Conservation (phyloP, 2,797 vertebrate genomes). For the Tenualosa ilisha region DNA sequence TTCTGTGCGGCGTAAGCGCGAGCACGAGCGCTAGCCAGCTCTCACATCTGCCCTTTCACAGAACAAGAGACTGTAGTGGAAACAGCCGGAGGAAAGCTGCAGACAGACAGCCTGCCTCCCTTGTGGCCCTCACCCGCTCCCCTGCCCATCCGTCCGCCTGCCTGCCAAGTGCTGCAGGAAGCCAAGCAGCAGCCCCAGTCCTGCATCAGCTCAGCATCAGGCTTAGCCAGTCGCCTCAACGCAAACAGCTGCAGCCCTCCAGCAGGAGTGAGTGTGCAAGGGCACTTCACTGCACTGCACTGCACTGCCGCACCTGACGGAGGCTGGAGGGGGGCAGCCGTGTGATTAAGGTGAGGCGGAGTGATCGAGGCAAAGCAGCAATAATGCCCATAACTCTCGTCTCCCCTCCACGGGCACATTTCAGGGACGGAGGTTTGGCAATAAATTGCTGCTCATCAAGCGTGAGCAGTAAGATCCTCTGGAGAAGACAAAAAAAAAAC, state of each 20-base stretch:
- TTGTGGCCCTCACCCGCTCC: neutral
- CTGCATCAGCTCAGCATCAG: neutral
- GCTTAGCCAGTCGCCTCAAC: neutral
- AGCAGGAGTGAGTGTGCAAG: neutral
- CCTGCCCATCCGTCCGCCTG: neutral
- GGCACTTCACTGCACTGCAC: neutral
- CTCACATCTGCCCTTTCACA: constrained; percentile 18
- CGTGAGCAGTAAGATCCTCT: neutral
- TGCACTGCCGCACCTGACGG: constrained; percentile 4
- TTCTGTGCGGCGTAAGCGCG: neutral
- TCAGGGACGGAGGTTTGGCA: neutral
- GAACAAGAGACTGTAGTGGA: neutral
- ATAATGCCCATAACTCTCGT: neutral
- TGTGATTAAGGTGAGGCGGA: neutral
- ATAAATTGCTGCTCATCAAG: neutral
- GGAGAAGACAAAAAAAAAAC: neutral
- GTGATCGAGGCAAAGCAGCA: neutral
- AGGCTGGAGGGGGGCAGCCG: neutral
- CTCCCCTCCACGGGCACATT: neutral
- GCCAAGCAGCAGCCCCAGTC: neutral
- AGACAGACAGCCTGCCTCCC: constrained; percentile 20
- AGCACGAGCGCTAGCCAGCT: neutral
- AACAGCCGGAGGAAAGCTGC: constrained; percentile 22
- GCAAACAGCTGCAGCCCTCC: constrained; percentile 17
- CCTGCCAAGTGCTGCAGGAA: constrained; percentile 10